Percentiles rank a stretch among this genome's conserved stretches.
Conservation (phyloP, 2,888 invertebrate species). For the Hesperia comma region DNA sequence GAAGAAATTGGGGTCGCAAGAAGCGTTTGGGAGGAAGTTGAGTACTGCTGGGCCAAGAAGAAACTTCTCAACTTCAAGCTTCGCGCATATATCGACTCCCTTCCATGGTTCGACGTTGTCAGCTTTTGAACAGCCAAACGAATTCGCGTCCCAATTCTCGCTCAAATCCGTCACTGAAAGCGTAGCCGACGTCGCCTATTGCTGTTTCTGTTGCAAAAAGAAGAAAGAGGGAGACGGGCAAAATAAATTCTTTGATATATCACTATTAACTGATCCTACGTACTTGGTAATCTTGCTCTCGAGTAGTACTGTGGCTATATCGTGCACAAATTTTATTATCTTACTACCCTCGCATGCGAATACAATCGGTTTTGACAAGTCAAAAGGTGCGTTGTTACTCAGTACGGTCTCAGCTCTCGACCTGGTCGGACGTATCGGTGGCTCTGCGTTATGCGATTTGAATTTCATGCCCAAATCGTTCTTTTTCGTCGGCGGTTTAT, state of each 20-base stretch:
- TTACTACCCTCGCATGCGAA: conserved; percentile 90
- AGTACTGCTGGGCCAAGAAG: conserved; percentile 80
- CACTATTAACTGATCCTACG: conserved; percentile 88
- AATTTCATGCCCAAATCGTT: conserved; percentile 90
- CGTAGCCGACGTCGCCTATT: conserved; percentile 76
- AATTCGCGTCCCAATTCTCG: conserved; percentile 91
- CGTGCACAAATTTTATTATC: conserved; percentile 95
- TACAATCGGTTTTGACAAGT: conserved; percentile 88
- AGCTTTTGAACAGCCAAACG: conserved; percentile 88
- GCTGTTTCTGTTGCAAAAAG: conserved; percentile 72
- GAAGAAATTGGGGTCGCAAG: conserved; percentile 71
- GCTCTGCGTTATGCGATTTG: conserved; percentile 91
- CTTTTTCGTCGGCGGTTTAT: conserved; percentile 91
- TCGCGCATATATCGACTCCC: conserved; percentile 92
- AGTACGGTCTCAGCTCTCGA: conserved; percentile 93
- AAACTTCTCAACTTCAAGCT: conserved; percentile 91
- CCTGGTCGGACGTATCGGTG: conserved; percentile 92
- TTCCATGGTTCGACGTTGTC: conserved; percentile 93
- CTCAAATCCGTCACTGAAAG: conserved; percentile 86
- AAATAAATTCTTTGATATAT: conserved; percentile 89
- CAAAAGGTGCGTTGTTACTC: conserved; percentile 87
- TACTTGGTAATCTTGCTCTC: conserved; percentile 92
- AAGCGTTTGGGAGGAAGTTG: conserved; percentile 62
- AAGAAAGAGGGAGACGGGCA: conserved; percentile 52
- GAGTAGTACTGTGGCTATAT: conserved; percentile 93